Conservation (phyloP, 2,888 invertebrate species). For the Melinaea marsaeus region DNA sequence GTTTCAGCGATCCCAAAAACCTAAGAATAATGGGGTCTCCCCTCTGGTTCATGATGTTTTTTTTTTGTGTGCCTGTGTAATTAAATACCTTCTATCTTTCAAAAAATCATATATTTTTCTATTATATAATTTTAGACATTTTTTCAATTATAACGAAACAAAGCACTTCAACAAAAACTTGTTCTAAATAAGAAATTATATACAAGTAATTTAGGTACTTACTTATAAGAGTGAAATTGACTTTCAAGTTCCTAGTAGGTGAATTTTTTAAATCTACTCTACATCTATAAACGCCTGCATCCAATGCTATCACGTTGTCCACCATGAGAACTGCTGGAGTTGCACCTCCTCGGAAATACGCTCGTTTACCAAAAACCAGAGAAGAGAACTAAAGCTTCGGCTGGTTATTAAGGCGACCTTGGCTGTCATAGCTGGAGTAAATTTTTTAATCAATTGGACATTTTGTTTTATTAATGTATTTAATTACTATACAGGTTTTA, state of each 20-base stretch:
- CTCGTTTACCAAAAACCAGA: slow-evolving; percentile 85
- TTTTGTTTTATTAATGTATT: too few species aligned
- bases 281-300: slow-evolving; percentile 91
- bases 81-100: too few species aligned
- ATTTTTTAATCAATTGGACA: background rate
- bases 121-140: too few species aligned
- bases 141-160: too few species aligned
- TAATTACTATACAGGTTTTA: too few species aligned
- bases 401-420: slow-evolving; percentile 84
- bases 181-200: too few species aligned
- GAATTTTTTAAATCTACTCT: slow-evolving; percentile 94
- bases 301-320: slow-evolving; percentile 85
- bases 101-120: too few species aligned
- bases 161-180: background rate
- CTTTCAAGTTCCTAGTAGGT: slow-evolving; percentile 92
- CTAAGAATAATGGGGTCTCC: too few species aligned
- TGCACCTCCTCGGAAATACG: slow-evolving; percentile 86
- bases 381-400: slow-evolving; percentile 91
- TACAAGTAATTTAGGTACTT: slow-evolving; percentile 65
- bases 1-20: too few species aligned
- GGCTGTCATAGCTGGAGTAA: slow-evolving; percentile 83
- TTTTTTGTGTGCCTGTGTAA: too few species aligned
- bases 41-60: too few species aligned
- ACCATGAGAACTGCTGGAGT: slow-evolving; percentile 87
- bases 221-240: slow-evolving; percentile 94